These are phyloP conservation scores for Poeciliopsis presidionis DNA, from an alignment of 2,797 vertebrate species.

Conservation along the genomic window DNA sequence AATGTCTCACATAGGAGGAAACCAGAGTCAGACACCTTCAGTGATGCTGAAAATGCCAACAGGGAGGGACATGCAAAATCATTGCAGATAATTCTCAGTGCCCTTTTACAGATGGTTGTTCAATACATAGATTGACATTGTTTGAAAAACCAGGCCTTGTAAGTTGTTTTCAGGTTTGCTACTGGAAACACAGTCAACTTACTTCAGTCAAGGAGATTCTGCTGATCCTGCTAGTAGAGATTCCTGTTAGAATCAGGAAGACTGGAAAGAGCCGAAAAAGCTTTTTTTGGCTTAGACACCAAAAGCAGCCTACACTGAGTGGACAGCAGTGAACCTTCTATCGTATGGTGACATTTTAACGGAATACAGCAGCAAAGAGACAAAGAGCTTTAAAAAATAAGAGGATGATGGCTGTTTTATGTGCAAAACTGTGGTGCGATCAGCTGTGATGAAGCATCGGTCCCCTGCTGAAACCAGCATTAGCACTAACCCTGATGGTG, in stretches of 20 bases:
- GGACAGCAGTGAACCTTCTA: background rate
- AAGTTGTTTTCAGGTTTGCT: background rate
- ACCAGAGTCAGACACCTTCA: background rate
- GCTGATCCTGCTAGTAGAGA: background rate
- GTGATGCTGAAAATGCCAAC: background rate
- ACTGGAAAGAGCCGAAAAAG: background rate
- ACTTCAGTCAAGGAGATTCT: background rate
- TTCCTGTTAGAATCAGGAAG: background rate
- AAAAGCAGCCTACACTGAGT: background rate
- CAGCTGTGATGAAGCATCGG: conserved; percentile 1
- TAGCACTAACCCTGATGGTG: background rate
- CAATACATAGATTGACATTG: background rate
- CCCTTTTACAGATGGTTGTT: background rate
- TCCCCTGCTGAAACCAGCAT: background rate
- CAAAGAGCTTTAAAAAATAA: background rate
- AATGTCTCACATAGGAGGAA: background rate
- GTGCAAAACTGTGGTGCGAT: background rate
- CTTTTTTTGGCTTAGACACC: background rate
- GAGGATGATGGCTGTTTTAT: background rate
- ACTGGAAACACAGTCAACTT: background rate
- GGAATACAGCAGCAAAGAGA: background rate
- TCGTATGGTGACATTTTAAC: background rate
- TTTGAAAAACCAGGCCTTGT: background rate
- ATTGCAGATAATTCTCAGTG: background rate
- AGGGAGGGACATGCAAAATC: background rate